Conservation (phyloP, 2,113 vertebrate species). For the Lontra canadensis region DNA sequence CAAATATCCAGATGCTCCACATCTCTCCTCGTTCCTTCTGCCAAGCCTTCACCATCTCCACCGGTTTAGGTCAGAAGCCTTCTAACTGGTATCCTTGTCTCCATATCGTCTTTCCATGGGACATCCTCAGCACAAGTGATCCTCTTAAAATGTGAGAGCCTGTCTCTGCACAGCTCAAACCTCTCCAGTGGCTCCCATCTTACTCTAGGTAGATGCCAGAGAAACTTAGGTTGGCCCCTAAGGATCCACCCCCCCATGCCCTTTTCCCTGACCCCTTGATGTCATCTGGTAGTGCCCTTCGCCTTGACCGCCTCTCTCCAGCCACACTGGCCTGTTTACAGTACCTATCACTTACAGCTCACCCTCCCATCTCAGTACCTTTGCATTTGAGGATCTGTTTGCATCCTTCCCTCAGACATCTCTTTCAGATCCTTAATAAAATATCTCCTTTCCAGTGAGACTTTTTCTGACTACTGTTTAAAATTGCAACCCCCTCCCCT, state of each 20-base stretch:
- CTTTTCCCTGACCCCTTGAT: no score
- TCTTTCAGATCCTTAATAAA: conserved; percentile 1
- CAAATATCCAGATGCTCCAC: background rate
- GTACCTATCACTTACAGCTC: background rate
- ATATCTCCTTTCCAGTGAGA: background rate
- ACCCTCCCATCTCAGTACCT: background rate
- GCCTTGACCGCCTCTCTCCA: background rate
- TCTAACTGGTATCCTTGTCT: background rate
- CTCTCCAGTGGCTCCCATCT: background rate
- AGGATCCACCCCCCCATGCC: background rate
- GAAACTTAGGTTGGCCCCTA: background rate
- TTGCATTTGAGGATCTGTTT: background rate
- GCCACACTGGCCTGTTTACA: background rate
- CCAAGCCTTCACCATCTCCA: background rate
- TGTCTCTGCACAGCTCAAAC: background rate
- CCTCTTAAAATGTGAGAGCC: background rate
- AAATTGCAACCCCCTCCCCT: background rate
- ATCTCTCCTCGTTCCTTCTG: background rate
- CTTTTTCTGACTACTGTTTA: background rate
- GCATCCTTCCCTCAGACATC: background rate
- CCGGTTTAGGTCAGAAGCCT: background rate
- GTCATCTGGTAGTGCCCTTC: background rate
- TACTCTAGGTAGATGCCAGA: background rate
- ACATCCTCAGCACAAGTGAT: background rate
- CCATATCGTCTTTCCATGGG: background rate